Percentiles rank a stretch among this genome's conserved stretches.
Conservation (phyloP, 2,888 invertebrate genomes). For the Agrochola litura region DNA sequence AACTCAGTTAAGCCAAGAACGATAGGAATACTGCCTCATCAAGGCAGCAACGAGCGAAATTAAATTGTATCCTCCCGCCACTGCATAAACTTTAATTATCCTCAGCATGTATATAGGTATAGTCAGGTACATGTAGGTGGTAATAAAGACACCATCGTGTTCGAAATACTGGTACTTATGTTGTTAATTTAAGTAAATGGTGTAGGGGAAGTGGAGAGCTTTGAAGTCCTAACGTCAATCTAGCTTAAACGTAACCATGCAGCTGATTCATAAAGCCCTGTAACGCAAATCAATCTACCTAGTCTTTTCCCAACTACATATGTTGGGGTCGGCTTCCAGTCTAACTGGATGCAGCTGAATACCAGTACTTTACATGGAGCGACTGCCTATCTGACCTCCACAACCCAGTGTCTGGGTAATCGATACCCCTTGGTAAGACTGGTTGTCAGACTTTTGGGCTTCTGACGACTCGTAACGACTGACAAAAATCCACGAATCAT, state of each 20-base stretch:
- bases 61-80: conserved; percentile 55
- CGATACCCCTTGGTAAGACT: too few species aligned
- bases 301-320: too few species aligned
- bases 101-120: conserved; percentile 14
- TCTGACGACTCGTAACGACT: too few species aligned
- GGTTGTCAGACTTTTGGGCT: too few species aligned
- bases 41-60: conserved; percentile 53
- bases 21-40: conserved; percentile 44
- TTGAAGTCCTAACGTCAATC: conserved; percentile 10
- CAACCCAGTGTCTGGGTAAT: too few species aligned
- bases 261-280: not conserved
- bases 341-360: too few species aligned
- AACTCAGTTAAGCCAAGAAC: conserved; percentile 35
- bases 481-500: too few species aligned
- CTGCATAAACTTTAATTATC: conserved; percentile 62
- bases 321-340: too few species aligned
- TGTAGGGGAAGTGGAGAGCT: not conserved
- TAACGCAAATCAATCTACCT: not conserved
- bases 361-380: too few species aligned
- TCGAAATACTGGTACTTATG: conserved; percentile 26
- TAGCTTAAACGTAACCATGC: not conserved
- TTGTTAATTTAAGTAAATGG: conserved; percentile 3
- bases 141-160: conserved; percentile 37
- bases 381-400: too few species aligned
- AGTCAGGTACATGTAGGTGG: conserved; percentile 15